Conservation (phyloP, 2,888 invertebrate species). For the Tetrapedia diversipes region DNA sequence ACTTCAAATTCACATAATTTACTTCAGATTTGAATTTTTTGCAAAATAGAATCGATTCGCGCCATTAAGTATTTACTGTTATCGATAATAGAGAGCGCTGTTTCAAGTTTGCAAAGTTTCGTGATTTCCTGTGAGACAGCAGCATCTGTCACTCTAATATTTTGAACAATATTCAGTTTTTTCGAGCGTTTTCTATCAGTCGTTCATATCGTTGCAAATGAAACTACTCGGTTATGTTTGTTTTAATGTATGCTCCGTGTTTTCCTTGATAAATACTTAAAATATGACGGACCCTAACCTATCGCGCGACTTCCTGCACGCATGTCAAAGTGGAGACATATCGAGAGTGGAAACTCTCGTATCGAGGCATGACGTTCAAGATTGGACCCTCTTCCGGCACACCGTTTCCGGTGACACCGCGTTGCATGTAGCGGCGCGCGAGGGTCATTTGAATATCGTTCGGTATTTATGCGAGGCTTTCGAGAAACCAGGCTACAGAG, state of each 20-base stretch:
- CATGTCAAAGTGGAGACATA: slow-evolving; percentile 70
- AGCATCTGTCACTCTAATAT: slow-evolving; percentile 14
- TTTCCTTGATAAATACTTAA: not conserved
- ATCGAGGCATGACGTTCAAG: slow-evolving; percentile 54
- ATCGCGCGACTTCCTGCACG: slow-evolving; percentile 67
- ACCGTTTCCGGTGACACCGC: slow-evolving; percentile 81
- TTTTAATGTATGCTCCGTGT: not conserved
- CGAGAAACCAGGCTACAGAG: slow-evolving; percentile 66
- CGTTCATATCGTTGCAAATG: not conserved
- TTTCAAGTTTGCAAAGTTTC: not conserved
- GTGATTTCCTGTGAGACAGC: slow-evolving; percentile 16
- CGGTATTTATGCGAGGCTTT: slow-evolving; percentile 79
- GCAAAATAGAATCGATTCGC: not conserved
- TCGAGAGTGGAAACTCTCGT: slow-evolving; percentile 54
- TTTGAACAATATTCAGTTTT: not conserved
- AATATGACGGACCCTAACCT: slow-evolving; percentile 35
- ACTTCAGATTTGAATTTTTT: not conserved
- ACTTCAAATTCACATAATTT: not conserved
- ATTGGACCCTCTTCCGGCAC: slow-evolving; percentile 75
- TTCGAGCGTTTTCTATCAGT: not conserved
- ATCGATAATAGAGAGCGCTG: slow-evolving; percentile 11
- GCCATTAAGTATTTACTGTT: not conserved
- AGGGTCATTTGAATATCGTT: slow-evolving; percentile 83
- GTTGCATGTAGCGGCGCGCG: slow-evolving; percentile 85
- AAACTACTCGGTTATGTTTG: not conserved